These are phyloP conservation scores for Drosophila borealis DNA, from an alignment of 2,888 invertebrate genomes.

Conservation along the genomic window DNA sequence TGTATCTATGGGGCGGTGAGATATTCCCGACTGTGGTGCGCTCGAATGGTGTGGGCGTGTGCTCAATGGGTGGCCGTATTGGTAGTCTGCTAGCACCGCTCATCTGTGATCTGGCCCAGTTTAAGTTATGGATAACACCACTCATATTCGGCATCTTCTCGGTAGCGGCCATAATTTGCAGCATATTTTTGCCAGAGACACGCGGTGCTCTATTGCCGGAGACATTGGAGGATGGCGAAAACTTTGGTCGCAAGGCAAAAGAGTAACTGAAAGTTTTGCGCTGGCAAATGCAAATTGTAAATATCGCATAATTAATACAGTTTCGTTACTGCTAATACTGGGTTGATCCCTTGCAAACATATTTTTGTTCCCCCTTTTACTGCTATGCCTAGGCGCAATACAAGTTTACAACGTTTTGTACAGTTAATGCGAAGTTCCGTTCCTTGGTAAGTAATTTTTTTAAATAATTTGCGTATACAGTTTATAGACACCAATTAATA, in stretches of 20 bases:
- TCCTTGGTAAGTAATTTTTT: too few species aligned
- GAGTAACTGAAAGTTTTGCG: slow-evolving; percentile 5
- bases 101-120: slow-evolving; percentile 86
- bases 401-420: too few species aligned
- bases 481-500: too few species aligned
- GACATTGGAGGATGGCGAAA: slow-evolving; percentile 92
- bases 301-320: too few species aligned
- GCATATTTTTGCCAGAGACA: slow-evolving; percentile 89
- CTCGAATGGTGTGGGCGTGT: slow-evolving; percentile 93
- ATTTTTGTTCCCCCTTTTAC: too few species aligned
- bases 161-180: slow-evolving; percentile 88
- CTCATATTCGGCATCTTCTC: slow-evolving; percentile 90
- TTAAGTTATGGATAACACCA: slow-evolving; percentile 88
- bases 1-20: slow-evolving; percentile 95
- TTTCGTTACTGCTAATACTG: too few species aligned
- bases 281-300: too few species aligned
- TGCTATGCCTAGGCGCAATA: too few species aligned
- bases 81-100: slow-evolving; percentile 95
- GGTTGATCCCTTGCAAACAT: too few species aligned
- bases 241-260: slow-evolving; percentile 83
- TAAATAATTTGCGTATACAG: too few species aligned
- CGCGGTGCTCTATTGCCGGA: slow-evolving; percentile 88
- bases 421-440: too few species aligned
- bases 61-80: slow-evolving; percentile 93
- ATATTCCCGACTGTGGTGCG: slow-evolving; percentile 95